Conservation (phyloP, 2,888 invertebrate genomes). For the Athetis lepigone region DNA sequence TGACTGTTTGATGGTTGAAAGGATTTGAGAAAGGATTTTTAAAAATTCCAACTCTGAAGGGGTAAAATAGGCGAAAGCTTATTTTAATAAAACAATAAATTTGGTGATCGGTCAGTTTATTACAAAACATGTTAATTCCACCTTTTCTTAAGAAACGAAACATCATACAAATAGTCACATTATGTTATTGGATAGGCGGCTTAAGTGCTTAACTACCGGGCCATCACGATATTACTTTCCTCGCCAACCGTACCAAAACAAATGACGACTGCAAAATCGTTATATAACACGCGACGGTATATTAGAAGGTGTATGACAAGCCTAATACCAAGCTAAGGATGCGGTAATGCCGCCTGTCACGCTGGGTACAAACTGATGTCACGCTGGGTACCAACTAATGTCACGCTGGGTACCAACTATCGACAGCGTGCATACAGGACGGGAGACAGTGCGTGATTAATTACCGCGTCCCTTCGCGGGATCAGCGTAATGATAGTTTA, state of each 20-base stretch:
- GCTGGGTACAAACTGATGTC: constrained; percentile 53
- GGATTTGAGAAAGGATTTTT: too few relatives aligned
- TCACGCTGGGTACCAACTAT: constrained; percentile 56
- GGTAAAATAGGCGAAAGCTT: too few relatives aligned
- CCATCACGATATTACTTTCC: background rate
- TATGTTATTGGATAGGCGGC: too few relatives aligned
- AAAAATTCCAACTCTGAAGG: too few relatives aligned
- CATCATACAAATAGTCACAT: too few relatives aligned
- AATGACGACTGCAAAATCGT: constrained; percentile 4
- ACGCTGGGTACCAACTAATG: constrained; percentile 45
- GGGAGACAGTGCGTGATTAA: constrained; percentile 55
- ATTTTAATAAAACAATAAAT: too few relatives aligned
- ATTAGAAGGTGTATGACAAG: constrained; percentile 40
- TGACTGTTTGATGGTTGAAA: too few relatives aligned
- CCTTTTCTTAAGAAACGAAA: too few relatives aligned
- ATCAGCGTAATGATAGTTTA: constrained; percentile 54
- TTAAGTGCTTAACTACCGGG: too few relatives aligned
- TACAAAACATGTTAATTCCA: too few relatives aligned
- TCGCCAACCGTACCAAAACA: background rate
- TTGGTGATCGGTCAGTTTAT: too few relatives aligned
- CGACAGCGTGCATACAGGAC: constrained; percentile 49
- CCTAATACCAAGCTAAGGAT: constrained; percentile 30
- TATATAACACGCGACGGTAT: constrained; percentile 5
- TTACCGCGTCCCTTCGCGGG: constrained; percentile 42
- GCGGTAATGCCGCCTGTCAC: constrained; percentile 50